Evolutionary conservation across 2,113 vertebrate genomes (phyloP).

Genomic region (Hystrix cristata): DNA sequence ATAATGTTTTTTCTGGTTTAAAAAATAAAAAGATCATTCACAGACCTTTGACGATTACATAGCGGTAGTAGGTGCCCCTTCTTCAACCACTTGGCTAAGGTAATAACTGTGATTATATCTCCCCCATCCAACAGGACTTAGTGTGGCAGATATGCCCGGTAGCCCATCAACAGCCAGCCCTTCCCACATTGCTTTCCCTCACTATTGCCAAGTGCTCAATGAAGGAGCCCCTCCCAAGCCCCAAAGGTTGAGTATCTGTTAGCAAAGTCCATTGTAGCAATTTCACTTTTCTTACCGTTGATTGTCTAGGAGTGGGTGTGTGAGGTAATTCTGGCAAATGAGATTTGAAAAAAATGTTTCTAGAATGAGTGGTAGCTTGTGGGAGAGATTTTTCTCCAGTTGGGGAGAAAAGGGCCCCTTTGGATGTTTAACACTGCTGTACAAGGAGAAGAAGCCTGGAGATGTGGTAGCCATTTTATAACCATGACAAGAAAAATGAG

Average conservation of each 20-base stretch:
- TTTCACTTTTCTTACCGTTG: neutral
- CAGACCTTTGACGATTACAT: conserved; percentile 11
- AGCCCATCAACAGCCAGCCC: neutral
- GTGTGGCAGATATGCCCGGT: neutral
- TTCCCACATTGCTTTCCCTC: neutral
- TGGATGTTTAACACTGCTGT: neutral
- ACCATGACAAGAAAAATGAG: neutral
- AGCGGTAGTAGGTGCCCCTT: neutral
- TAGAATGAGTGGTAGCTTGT: neutral
- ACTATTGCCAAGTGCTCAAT: neutral
- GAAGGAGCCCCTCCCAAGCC: neutral
- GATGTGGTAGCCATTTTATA: neutral
- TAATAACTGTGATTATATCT: conserved; percentile 1
- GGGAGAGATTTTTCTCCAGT: neutral
- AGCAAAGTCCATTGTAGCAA: conserved; percentile 4
- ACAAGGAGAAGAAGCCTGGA: neutral
- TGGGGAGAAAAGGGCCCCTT: neutral
- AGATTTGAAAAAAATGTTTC: conserved; percentile 32
- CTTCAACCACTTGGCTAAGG: neutral
- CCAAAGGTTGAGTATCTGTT: neutral
- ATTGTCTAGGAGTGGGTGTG: neutral
- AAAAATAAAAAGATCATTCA: neutral
- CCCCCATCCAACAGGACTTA: neutral
- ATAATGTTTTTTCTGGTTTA: neutral
- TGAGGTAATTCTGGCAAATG: neutral